Base-by-base conservation (phyloP, 1,140 invertebrate genomes). In the Nebria ingens region DNA sequence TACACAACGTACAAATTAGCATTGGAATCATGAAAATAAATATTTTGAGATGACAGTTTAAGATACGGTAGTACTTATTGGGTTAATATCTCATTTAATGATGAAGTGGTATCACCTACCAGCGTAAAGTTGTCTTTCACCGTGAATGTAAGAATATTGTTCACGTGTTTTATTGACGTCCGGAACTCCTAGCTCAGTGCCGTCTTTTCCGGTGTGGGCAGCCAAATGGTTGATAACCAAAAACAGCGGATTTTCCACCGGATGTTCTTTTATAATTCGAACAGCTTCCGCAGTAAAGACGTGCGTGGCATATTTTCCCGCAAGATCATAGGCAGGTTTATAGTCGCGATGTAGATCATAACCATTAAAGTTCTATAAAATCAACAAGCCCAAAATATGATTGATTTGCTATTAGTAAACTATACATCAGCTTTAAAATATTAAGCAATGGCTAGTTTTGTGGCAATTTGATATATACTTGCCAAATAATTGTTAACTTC, bases 151-250 rank as follows among this genome's bases (percentile, higher is more conserved):
- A 0, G 73, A 59, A 70, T 90, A 91, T 58, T 80, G 76, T 6
- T 83, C 74, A 0, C 91, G 71, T 63, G 81, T 78, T 57, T 88
- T 82, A 11, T 79, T 71, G 4, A 45, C 3, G 15, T 45, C 17
- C 0, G 89, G 89, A 0, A 89, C 90, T 73, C 93, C 87, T 19
- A 92, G 68, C 0, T 80, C 76, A 20, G 80, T 71, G 22, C 79
- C 76, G 0, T 70, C 66, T 64, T 85, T 86, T 4, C 77, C 87
- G 1, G 81, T 77, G 65, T 92, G 89, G 0, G 86, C 82, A 0
- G 88, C 87, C 25, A 86, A 75, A 64, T 91, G 86, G 0, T 81
- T 78, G 23, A 93, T 59, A 58, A 86, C 82, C 15, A 93, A 67
- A 61, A 91, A 91, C 55, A 92, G 65, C 0, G 88, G 86, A 49